phyloP scores from a whole-genome alignment of 2,888 invertebrate species.

The Machimus atricapillus region DNA sequence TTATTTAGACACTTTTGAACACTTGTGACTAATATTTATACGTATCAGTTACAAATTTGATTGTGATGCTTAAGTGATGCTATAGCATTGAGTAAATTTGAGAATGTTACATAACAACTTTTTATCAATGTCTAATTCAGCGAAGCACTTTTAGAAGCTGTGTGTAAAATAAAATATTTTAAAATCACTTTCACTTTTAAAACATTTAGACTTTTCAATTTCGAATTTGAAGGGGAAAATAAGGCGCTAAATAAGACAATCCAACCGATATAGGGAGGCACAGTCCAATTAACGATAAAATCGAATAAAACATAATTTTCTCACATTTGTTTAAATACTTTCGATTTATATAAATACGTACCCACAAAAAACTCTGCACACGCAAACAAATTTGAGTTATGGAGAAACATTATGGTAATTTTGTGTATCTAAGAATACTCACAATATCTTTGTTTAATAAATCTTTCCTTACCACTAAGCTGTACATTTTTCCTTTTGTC shows the following conservation, averaged over 20 bases:
- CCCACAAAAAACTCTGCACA: neutral
- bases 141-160: neutral
- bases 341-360: neutral
- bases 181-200: neutral
- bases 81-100: neutral
- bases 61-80: no score
- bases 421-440: slow-evolving; percentile 21
- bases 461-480: slow-evolving; percentile 20
- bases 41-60: no score
- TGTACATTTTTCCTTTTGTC: slow-evolving; percentile 7
- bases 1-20: no score
- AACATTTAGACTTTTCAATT: neutral
- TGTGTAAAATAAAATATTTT: no score
- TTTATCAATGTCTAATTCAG: no score
- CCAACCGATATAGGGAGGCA: neutral
- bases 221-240: neutral
- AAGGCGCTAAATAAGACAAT: neutral
- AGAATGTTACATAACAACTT: neutral
- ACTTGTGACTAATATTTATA: no score
- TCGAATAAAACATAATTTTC: neutral
- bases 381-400: neutral
- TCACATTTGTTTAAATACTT: neutral
- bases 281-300: neutral
- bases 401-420: slow-evolving; percentile 9
- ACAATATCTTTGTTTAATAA: slow-evolving; percentile 3